phyloP scores from a whole-genome alignment of 2,888 invertebrate genomes.

The Trachelus troglodyta region DNA sequence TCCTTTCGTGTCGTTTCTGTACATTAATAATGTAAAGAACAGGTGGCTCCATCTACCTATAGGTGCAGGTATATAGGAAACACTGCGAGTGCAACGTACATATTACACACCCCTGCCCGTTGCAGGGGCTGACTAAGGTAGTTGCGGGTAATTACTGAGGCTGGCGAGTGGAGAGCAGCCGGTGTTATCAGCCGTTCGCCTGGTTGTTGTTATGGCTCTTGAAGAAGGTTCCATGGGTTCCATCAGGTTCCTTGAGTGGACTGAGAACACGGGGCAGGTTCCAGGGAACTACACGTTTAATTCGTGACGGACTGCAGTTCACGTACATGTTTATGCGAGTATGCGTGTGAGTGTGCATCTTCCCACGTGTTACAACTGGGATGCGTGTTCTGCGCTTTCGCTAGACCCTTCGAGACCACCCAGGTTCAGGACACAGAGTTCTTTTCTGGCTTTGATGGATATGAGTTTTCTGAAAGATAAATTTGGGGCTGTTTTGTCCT shows the following conservation, averaged over 20 bases:
- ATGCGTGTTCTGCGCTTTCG: constrained; percentile 25
- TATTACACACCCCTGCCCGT: no score
- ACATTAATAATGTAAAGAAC: constrained; percentile 42
- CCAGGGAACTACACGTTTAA: constrained; percentile 30
- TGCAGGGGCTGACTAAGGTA: constrained; percentile 17
- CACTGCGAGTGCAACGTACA: neutral
- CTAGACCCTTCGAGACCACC: constrained; percentile 20
- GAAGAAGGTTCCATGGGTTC: neutral
- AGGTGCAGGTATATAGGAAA: neutral
- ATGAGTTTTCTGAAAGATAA: neutral
- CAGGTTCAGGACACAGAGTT: constrained; percentile 1
- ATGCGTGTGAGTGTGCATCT: constrained; percentile 8
- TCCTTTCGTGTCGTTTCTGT: constrained; percentile 33
- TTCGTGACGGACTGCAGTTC: constrained; percentile 30
- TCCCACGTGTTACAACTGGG: constrained; percentile 24
- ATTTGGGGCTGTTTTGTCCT: neutral
- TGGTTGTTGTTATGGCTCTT: constrained; percentile 6
- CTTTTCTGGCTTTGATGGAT: neutral
- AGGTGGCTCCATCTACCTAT: neutral
- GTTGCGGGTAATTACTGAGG: constrained; percentile 38
- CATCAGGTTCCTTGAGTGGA: neutral
- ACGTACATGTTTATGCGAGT: constrained; percentile 9
- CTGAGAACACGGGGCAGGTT: constrained; percentile 16
- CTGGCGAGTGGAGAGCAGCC: constrained; percentile 26
- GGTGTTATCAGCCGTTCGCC: constrained; percentile 38